Evolutionary conservation across 2,888 invertebrate species (phyloP), one percentile per base, ranked within the genome.

Genomic region (Eristalinus aeneus): DNA sequence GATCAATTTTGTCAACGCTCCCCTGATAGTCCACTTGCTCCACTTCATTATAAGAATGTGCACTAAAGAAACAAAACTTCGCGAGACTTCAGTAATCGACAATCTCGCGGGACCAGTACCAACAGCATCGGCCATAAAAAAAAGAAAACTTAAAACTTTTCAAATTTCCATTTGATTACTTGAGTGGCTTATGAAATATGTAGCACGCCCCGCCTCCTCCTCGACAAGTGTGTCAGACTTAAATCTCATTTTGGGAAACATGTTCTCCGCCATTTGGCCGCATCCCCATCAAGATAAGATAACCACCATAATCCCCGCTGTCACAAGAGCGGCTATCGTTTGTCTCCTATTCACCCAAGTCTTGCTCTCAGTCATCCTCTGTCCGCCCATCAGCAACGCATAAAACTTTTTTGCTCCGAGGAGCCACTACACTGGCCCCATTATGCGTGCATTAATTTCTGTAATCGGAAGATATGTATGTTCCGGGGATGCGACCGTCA

Each of bases 371-470:
- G n/a, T 11, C 12, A 39, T 39, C 39, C 2, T 12, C 39, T 27
- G 27, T 27, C 27, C 27, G 12, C 6, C 12, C n/a, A n/a, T n/a
- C 39, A 58, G 31, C 60, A 60, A 39, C 56, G 75, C 58, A 60
- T 60, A 34, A 34, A 34, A 56, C 34, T 67, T 69, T 56, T 32
- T 36, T 39, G 32, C 68, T 77, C 36, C 68, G 68, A 71, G 79
- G 79, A 79, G 74, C 69, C 32, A 53, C 56, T 58, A 32, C n/a
- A 39, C 65, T 79, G 10, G 23, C 56, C 12, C 46, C 69, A 74
- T 74, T 83, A 79, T 53, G 84, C 75, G 74, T 79, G 34, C 78
- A 77, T 79, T 83, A 78, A 83, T 79, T 79, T 75, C 65, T 75
- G 23, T 73, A 84, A 79, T 84, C 56, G 56, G 74, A 77, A 82